Percentiles rank a stretch among this genome's conserved stretches.
These are phyloP conservation scores for Fragum whitleyi DNA, from an alignment of 2,888 invertebrate species.

Conservation along the genomic window DNA sequence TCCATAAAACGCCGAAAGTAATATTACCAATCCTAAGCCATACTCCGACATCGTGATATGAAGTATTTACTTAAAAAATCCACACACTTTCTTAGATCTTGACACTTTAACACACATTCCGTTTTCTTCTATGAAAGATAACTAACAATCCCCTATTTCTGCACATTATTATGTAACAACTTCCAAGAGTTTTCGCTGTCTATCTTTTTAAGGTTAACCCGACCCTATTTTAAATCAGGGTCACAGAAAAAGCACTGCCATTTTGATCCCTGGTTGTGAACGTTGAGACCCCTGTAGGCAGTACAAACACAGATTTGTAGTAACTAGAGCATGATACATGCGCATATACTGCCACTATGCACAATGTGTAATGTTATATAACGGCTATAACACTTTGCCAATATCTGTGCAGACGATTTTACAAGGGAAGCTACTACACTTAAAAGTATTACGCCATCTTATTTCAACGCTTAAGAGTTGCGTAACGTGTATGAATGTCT, in stretches of 20 bases:
- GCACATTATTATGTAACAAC: conserved; percentile 27
- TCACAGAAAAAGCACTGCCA: conserved; percentile 27
- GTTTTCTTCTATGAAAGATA: conserved; percentile 9
- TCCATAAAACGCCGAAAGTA: neutral
- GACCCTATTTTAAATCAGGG: conserved; percentile 20
- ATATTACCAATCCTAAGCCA: neutral
- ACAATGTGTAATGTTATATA: conserved; percentile 52
- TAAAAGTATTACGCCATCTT: neutral
- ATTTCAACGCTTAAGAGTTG: neutral
- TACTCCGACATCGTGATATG: conserved; percentile 2
- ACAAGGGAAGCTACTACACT: conserved; percentile 11
- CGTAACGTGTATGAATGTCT: neutral
- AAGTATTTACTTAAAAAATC: conserved; percentile 16
- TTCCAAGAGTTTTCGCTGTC: neutral
- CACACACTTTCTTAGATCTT: conserved; percentile 22
- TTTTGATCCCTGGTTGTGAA: conserved; percentile 15
- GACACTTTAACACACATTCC: conserved; percentile 25
- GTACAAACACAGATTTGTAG: conserved; percentile 23
- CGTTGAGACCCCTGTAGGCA: conserved; percentile 24
- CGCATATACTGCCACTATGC: conserved; percentile 41
- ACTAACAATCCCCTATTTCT: neutral
- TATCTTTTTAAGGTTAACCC: conserved; percentile 6
- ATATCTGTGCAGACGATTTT: conserved; percentile 25
- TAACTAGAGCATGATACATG: conserved; percentile 55
- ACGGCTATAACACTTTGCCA: conserved; percentile 19